Percentiles rank a stretch among this genome's conserved stretches.
Evolutionary conservation across 2,113 vertebrate species (phyloP).

Genomic region (Telmatochromis sp.): DNA sequence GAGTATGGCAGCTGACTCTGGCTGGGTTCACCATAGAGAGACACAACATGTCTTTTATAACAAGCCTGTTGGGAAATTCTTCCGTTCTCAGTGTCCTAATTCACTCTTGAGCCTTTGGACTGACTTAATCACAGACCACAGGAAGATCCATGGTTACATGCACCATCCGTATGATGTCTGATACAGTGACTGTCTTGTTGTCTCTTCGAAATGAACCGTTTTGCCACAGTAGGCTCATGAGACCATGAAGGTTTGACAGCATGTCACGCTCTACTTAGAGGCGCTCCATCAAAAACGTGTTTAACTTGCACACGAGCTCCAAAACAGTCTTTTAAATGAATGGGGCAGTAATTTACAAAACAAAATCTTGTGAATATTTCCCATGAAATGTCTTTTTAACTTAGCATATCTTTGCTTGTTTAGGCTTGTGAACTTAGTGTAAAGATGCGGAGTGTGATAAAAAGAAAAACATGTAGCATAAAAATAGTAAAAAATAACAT

Average conservation of each 20-base stretch:
- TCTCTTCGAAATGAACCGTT: background rate
- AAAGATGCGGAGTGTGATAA: background rate
- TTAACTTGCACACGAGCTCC: background rate
- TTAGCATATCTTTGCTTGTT: background rate
- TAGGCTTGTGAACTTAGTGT: background rate
- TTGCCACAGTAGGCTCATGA: background rate
- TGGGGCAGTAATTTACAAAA: background rate
- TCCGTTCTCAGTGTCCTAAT: background rate
- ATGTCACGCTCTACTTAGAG: background rate
- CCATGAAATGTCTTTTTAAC: background rate
- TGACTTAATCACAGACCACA: background rate
- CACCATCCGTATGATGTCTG: background rate
- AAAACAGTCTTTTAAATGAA: background rate
- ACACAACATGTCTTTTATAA: background rate
- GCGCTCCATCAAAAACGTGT: background rate
- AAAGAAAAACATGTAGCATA: background rate
- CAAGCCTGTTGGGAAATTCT: background rate
- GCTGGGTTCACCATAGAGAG: background rate
- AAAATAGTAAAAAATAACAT: background rate
- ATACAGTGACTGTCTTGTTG: background rate
- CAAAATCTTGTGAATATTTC: background rate
- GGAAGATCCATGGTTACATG: background rate
- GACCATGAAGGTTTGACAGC: background rate
- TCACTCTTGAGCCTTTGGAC: background rate
- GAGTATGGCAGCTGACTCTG: background rate